Base-by-base conservation (phyloP, 2,113 vertebrate genomes). In the Urocolius indicus region DNA sequence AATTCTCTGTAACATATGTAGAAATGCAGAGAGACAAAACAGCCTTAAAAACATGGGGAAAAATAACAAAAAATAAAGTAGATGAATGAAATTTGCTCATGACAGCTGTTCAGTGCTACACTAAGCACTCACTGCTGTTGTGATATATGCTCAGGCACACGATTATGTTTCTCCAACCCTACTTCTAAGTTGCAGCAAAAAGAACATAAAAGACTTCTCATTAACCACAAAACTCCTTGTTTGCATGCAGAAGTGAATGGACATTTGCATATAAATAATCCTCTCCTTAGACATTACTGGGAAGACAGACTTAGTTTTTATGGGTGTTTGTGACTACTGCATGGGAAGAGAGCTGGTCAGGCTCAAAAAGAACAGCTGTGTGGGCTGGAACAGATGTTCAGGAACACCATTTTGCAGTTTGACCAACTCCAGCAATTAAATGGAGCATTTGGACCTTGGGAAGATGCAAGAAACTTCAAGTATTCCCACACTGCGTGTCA, bases 401-500 rank as follows among this genome's bases (percentile, higher is more conserved):
- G 54, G 4, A 54, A 4, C 19, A 9, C 6, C 20, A 1, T 8
- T 30, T 10, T 17, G 23, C 72, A 23, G 30, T 32, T 4, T 13
- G 72, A 49, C 52, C 62, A 45, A 5, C 9, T 51, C 75, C 5
- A 48, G 32, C 4, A 14, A 30, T 18, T 21, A 16, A 34, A 11
- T 24, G 4, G 46, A 62, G 63, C 66, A 1, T 38, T 10, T 24
- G 75, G 67, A 46, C 49, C 41, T 19, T 5, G 65, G 34, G 61
- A 38, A 66, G 61, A 24, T 0, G 3, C 7, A 21, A 11, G 30
- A 14, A 75, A 13, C 34, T 20, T 46, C 36, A 27, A 16, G 43
- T 29, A 7, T n/a, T 32, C 34, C 55, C 26, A 2, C 0, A 0
- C 12, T 52, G 27, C 23, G 6, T 16, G 36, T 89, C 62, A 1